These are phyloP conservation scores for Mobula hypostoma DNA, from an alignment of 2,113 vertebrate species.

Conservation along the genomic window DNA sequence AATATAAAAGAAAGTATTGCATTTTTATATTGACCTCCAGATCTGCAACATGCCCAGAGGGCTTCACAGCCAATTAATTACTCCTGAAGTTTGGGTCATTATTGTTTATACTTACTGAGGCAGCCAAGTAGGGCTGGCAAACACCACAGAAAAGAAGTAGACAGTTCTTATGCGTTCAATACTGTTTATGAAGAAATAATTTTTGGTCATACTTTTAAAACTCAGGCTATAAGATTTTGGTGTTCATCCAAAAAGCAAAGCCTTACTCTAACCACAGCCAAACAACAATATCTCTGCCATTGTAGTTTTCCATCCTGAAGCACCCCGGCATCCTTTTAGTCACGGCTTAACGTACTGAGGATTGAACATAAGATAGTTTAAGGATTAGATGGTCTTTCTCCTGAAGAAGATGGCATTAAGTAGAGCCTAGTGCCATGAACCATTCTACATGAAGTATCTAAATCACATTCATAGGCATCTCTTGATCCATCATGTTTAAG, in stretches of 20 bases:
- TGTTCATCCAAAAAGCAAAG: background rate
- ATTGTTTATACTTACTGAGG: background rate
- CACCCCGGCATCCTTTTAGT: too few species aligned
- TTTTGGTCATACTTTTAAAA: background rate
- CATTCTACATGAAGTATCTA: too few species aligned
- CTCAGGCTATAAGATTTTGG: background rate
- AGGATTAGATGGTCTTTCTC: too few species aligned
- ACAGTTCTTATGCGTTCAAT: background rate
- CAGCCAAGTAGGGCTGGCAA: background rate
- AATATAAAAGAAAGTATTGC: background rate
- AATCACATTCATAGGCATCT: too few species aligned
- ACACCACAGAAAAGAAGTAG: background rate
- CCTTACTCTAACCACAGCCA: background rate
- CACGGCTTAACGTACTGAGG: too few species aligned
- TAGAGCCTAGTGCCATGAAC: too few species aligned
- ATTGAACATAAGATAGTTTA: too few species aligned
- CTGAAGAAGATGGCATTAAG: too few species aligned
- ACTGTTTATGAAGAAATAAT: background rate
- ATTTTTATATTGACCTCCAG: background rate
- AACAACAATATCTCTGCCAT: background rate
- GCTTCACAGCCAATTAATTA: background rate
- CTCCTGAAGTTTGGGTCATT: background rate
- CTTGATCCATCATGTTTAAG: too few species aligned
- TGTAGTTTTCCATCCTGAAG: background rate
- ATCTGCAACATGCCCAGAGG: background rate